Evolutionary conservation across 2,113 vertebrate species (phyloP), one percentile per base, ranked within the genome.

Genomic region (Paramormyrops kingsleyae): DNA sequence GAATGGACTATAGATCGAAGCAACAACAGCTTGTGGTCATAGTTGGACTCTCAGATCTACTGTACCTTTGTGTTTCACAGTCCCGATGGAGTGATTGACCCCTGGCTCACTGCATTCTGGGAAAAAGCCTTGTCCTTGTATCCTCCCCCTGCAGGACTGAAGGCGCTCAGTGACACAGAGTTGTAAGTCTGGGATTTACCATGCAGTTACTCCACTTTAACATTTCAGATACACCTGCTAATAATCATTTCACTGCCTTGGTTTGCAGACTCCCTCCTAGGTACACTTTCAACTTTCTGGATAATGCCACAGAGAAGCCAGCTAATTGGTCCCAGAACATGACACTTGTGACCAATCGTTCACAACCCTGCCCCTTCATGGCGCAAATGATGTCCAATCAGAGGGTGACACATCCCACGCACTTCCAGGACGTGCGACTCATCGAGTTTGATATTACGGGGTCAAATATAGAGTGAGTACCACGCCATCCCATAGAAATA

Each of bases 401-500:
- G 84, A 95, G 98, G 59, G 94, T 99, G 15, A 99, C 98, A 0
- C 94, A 96, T 9, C 83, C 59, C 0, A 93, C 91, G 0, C 98
- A 99, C 90, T 99, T 98, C 92, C 99, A 99, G 95, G 98, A 99
- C 0, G 98, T 99, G 9, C 96, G 98, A 13, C 97, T 96, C 90
- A 96, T 99, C 0, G 97, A 98, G 90, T 98, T 99, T 0, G 97
- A 99, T 87, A 90, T 99, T 59, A 83, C 92, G 0, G 96, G 95
- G 89, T 99, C 98, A 0, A 94, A 96, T 77, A 96, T 99, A 9
- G 92, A 94, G 99, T 99, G 90, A 96, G 97, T 90, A 10, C 5
- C n/a, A 27, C 13, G 2, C 50, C 39, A n/a, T 12, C 10, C 27
- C 27, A 66, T 10, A 50, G 44, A 86, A 86, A 27, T 1, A 44